Conservation (phyloP, 2,797 vertebrate genomes). For the Parauchenoglanis ngamensis region DNA sequence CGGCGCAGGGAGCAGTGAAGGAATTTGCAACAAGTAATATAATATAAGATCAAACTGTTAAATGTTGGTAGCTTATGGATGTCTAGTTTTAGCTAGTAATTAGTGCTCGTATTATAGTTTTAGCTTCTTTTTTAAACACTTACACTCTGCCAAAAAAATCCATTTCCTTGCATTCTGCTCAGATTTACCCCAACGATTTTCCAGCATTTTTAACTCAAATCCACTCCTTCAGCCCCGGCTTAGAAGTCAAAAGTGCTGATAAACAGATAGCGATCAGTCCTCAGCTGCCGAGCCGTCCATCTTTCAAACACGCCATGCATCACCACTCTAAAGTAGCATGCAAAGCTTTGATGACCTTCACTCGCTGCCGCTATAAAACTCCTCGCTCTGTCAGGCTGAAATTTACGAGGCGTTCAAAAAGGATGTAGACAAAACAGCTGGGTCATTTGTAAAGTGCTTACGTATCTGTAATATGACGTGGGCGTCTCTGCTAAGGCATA, state of each 20-base stretch:
- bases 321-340: constrained; percentile 6
- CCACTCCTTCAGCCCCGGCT: neutral
- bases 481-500: neutral
- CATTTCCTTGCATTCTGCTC: neutral
- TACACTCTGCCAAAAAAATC: neutral
- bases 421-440: constrained; percentile 9
- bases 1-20: neutral
- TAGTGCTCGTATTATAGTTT: neutral
- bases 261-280: constrained; percentile 10
- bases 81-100: neutral
- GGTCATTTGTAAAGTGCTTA: constrained; percentile 5
- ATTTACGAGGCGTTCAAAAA: neutral
- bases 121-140: neutral
- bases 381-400: neutral
- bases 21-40: too few relatives aligned
- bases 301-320: constrained; percentile 22
- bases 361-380: neutral
- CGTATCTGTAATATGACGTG: constrained; percentile 10
- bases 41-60: neutral
- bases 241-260: constrained; percentile 19
- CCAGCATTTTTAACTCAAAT: constrained; percentile 5
- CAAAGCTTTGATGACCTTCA: constrained; percentile 31
- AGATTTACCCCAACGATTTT: neutral
- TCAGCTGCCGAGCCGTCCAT: constrained; percentile 4
- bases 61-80: neutral